Conservation (phyloP, 2,888 invertebrate species). For the Athrips mouffetella region DNA sequence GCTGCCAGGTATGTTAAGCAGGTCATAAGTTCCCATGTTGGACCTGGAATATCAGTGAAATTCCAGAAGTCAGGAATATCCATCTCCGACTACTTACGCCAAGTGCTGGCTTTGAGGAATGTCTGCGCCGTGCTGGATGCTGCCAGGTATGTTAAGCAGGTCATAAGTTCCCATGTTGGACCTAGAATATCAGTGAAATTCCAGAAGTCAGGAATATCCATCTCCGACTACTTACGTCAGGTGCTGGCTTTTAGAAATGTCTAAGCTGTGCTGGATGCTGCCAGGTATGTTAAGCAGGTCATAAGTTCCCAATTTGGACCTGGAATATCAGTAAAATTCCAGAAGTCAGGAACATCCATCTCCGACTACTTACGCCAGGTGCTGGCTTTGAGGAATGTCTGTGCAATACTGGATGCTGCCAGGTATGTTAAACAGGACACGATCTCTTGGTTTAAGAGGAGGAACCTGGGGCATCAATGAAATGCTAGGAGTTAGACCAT, state of each 20-base stretch:
- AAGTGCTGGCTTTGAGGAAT: conserved; percentile 91
- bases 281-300: conserved; percentile 70
- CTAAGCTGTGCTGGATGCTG: conserved; percentile 96
- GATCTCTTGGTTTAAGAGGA: background rate
- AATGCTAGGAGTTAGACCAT: no score
- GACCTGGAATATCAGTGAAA: conserved; percentile 98
- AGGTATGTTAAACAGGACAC: conserved; percentile 55
- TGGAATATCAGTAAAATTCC: conserved; percentile 98
- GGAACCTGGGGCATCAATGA: no score
- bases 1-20: conserved; percentile 81
- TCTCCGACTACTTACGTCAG: conserved; percentile 95
- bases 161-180: conserved; percentile 60
- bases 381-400: conserved; percentile 92
- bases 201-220: conserved; percentile 91
- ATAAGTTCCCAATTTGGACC: conserved; percentile 63
- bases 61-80: conserved; percentile 93
- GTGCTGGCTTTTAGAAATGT: conserved; percentile 93
- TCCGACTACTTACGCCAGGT: conserved; percentile 95
- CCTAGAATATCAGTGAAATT: conserved; percentile 98
- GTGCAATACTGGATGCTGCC: conserved; percentile 96
- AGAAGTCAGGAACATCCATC: conserved; percentile 92
- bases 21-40: background rate
- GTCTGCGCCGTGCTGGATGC: conserved; percentile 97
- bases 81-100: conserved; percentile 94
- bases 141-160: conserved; percentile 77